phyloP scores from a whole-genome alignment of 2,113 vertebrate species.

The Hippocampus barbouri region DNA sequence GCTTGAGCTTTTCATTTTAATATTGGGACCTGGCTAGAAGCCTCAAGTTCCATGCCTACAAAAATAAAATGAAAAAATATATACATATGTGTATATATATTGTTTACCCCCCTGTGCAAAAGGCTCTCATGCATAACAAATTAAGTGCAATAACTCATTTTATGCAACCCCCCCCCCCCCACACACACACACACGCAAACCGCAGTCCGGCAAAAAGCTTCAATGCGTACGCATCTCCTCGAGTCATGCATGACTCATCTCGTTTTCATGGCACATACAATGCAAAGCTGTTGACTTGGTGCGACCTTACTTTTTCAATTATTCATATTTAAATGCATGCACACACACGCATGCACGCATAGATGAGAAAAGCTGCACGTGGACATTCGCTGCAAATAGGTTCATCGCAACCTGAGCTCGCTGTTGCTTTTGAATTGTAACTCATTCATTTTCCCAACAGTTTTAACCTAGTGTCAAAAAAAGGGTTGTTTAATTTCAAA shows the following conservation, averaged over 20 bases:
- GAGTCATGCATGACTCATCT: slow-evolving; percentile 28
- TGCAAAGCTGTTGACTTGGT: slow-evolving; percentile 21
- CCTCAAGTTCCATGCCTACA: neutral
- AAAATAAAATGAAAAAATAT: neutral
- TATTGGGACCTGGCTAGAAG: neutral
- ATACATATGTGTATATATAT: too few species aligned
- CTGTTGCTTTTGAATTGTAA: neutral
- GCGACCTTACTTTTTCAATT: slow-evolving; percentile 18
- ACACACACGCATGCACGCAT: neutral
- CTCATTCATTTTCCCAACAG: neutral
- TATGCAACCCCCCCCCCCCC: too few species aligned
- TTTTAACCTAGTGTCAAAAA: too few species aligned
- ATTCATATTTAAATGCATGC: slow-evolving; percentile 19
- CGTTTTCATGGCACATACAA: slow-evolving; percentile 12
- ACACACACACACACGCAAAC: slow-evolving; percentile 1
- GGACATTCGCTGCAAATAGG: neutral
- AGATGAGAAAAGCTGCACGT: neutral
- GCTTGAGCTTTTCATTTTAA: neutral
- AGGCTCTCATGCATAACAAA: too few species aligned
- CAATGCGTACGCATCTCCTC: slow-evolving; percentile 33
- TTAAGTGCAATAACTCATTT: too few species aligned
- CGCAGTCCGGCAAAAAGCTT: slow-evolving; percentile 16
- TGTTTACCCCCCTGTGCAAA: too few species aligned
- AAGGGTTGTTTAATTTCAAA: too few species aligned
- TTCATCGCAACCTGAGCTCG: neutral